phyloP scores from a whole-genome alignment of 2,113 vertebrate species.

The Thryonomys swinderianus region DNA sequence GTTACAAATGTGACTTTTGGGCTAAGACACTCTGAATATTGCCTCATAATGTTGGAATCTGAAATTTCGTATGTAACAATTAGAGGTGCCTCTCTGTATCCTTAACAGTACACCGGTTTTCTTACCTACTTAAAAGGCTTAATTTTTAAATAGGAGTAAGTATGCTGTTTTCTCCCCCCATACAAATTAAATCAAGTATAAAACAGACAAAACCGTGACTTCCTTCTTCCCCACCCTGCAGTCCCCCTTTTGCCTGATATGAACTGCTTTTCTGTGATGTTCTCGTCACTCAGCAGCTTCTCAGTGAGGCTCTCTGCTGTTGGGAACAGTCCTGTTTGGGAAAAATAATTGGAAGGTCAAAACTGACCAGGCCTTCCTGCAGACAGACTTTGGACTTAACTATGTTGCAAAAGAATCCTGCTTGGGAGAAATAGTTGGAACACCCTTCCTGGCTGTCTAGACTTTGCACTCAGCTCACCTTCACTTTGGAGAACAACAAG shows the following conservation, averaged over 20 bases:
- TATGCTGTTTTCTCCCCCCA: neutral
- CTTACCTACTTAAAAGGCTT: conserved; percentile 41
- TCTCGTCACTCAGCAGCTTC: neutral
- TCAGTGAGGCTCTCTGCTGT: neutral
- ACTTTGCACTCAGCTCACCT: too few relatives aligned
- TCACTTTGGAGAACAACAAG: too few relatives aligned
- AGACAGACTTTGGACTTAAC: too few relatives aligned
- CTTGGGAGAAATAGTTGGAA: too few relatives aligned
- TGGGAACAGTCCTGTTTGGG: too few relatives aligned
- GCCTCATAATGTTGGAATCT: conserved; percentile 26
- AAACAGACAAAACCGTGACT: neutral
- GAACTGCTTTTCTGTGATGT: neutral
- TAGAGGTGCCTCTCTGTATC: neutral
- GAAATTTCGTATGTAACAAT: conserved; percentile 48
- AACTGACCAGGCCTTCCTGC: too few relatives aligned
- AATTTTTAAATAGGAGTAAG: conserved; percentile 60
- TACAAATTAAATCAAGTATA: conserved; percentile 11
- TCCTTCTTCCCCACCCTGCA: neutral
- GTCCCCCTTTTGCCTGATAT: neutral
- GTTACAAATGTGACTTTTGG: conserved; percentile 24
- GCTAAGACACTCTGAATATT: conserved; percentile 4
- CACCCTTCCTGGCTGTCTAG: too few relatives aligned
- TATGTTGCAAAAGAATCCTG: too few relatives aligned
- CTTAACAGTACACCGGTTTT: conserved; percentile 6
- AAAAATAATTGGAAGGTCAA: too few relatives aligned